Conservation (phyloP, 2,888 invertebrate genomes). For the Athalia circularis region DNA sequence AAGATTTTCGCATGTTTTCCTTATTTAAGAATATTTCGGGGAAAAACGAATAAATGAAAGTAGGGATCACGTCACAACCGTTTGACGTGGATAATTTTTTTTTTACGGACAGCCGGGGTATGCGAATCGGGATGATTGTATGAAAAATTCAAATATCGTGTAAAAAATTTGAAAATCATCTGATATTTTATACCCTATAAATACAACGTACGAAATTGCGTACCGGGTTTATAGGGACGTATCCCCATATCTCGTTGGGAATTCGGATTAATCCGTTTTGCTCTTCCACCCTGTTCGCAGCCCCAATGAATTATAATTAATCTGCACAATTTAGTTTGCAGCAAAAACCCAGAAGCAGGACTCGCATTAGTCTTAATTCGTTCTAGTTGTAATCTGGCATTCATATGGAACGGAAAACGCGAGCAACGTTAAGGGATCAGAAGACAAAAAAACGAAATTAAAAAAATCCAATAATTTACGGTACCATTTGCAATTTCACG, state of each 20-base stretch:
- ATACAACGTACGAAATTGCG: too few relatives aligned
- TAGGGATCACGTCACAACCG: too few relatives aligned
- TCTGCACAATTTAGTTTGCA: not conserved
- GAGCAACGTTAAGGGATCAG: not conserved
- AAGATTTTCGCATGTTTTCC: slow-evolving; percentile 5
- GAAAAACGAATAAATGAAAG: not conserved
- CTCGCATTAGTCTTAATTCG: slow-evolving; percentile 3
- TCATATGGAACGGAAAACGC: not conserved
- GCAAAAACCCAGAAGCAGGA: not conserved
- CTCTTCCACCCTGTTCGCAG: not conserved
- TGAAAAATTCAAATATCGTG: too few relatives aligned
- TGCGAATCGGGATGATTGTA: too few relatives aligned
- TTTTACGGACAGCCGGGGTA: too few relatives aligned
- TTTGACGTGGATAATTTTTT: too few relatives aligned
- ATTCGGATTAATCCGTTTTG: not conserved
- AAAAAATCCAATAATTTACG: too few relatives aligned
- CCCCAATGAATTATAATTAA: slow-evolving; percentile 24
- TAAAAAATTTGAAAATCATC: too few relatives aligned
- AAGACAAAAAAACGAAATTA: too few relatives aligned
- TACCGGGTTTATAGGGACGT: not conserved
- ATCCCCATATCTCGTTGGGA: not conserved
- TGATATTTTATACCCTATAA: too few relatives aligned
- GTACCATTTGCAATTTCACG: too few relatives aligned
- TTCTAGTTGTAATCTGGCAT: not conserved
- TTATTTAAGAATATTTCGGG: not conserved